phyloP scores from a whole-genome alignment of 2,888 invertebrate genomes.

The Lordiphosa andalusiaca region DNA sequence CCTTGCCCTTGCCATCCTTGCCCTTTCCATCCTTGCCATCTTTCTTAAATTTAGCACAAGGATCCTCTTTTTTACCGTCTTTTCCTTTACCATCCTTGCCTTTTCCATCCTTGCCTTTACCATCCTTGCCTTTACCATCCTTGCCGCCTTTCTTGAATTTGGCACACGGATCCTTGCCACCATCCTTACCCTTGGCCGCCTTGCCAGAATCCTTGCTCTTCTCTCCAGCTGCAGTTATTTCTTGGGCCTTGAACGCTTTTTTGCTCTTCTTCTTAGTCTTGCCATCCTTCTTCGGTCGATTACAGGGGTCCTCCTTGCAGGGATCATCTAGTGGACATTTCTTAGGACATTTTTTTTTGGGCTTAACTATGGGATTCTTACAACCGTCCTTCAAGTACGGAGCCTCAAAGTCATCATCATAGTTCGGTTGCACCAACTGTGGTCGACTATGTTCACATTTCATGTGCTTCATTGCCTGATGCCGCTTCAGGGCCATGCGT shows the following conservation, averaged over 20 bases:
- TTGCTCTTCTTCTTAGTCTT: slow-evolving; percentile 10
- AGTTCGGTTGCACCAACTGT: slow-evolving; percentile 1
- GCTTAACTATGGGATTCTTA: slow-evolving; percentile 53
- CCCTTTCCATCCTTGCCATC: background rate
- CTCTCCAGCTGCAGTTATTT: slow-evolving; percentile 18
- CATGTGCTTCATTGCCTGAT: slow-evolving; percentile 37
- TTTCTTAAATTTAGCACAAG: background rate
- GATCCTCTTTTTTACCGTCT: background rate
- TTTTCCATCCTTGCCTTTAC: background rate
- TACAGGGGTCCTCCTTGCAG: slow-evolving; percentile 50
- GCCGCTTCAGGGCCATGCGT: slow-evolving; percentile 34
- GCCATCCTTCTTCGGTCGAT: slow-evolving; percentile 22
- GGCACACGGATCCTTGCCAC: slow-evolving; percentile 11
- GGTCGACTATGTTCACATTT: background rate
- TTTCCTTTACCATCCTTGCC: background rate
- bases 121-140: background rate
- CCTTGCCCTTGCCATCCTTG: background rate
- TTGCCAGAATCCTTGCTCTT: slow-evolving; percentile 8
- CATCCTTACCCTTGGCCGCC: slow-evolving; percentile 11
- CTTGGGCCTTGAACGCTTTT: slow-evolving; percentile 22
- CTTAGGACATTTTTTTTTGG: slow-evolving; percentile 58
- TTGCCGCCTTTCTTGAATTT: slow-evolving; percentile 8
- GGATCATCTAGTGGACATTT: slow-evolving; percentile 53
- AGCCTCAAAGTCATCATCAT: slow-evolving; percentile 7
- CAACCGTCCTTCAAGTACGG: slow-evolving; percentile 51